Conservation (phyloP, 2,113 vertebrate genomes). For the Boleophthalmus pectinirostris region DNA sequence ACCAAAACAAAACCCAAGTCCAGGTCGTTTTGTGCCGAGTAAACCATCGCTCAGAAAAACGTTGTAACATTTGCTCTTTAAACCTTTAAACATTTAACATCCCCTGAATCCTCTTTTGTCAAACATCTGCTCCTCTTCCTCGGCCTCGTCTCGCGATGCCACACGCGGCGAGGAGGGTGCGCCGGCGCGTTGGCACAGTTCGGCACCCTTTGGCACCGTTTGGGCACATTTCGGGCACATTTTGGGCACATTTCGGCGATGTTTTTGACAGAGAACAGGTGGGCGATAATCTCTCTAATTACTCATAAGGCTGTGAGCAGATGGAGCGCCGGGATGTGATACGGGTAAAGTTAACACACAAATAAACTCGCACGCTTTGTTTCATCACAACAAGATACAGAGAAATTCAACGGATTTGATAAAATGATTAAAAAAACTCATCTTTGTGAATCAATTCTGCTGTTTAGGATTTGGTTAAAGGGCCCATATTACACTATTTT, state of each 20-base stretch:
- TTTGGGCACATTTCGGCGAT: not conserved
- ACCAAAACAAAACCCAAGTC: too few species aligned
- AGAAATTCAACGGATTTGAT: not conserved
- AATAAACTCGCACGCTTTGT: not conserved
- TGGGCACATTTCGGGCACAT: not conserved
- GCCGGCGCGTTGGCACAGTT: not conserved
- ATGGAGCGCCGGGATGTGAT: not conserved
- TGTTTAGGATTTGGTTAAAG: too few species aligned
- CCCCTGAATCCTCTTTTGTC: not conserved
- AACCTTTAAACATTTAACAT: too few species aligned
- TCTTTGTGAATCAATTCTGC: too few species aligned
- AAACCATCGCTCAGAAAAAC: too few species aligned
- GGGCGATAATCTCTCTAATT: not conserved
- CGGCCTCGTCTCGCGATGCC: not conserved
- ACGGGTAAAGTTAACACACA: not conserved
- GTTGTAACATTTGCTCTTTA: not conserved
- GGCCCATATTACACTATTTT: too few species aligned
- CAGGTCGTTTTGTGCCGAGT: too few species aligned
- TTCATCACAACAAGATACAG: not conserved
- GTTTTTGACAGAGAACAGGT: slow-evolving; percentile 5
- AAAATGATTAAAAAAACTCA: too few species aligned
- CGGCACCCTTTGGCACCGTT: not conserved
- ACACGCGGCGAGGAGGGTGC: not conserved
- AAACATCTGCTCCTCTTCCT: not conserved
- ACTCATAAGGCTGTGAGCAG: not conserved